Percentiles rank a stretch among this genome's conserved stretches.
Conservation (phyloP, 2,113 vertebrate genomes). For the Pagrus major region DNA sequence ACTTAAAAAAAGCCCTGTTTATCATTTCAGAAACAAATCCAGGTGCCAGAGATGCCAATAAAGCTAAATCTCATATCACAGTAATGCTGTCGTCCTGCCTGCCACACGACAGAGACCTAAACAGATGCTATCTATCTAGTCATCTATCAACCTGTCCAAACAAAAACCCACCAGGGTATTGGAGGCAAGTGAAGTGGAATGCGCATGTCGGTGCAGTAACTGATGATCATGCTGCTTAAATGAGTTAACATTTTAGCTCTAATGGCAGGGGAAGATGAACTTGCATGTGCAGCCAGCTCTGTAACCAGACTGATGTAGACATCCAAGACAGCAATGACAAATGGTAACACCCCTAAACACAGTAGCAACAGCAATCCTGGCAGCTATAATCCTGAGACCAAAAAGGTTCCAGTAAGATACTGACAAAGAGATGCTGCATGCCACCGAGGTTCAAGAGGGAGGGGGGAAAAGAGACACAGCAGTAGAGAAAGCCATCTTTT, state of each 20-base stretch:
- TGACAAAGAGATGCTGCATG: constrained; percentile 38
- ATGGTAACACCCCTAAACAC: constrained; percentile 46
- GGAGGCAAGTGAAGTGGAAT: constrained; percentile 66
- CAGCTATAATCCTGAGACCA: constrained; percentile 37
- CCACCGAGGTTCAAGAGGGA: not conserved
- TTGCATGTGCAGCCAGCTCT: constrained; percentile 49
- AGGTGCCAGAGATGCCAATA: constrained; percentile 20
- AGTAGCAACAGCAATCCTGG: constrained; percentile 37
- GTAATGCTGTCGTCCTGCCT: constrained; percentile 32
- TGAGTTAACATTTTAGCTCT: constrained; percentile 73
- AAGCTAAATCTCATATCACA: constrained; percentile 33
- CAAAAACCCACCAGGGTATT: constrained; percentile 59
- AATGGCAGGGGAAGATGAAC: constrained; percentile 70
- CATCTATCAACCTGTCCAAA: constrained; percentile 76
- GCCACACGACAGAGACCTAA: constrained; percentile 56
- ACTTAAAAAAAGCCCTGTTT: not conserved
- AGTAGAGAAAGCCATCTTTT: constrained; percentile 47
- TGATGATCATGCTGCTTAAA: constrained; percentile 74
- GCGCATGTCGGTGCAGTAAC: constrained; percentile 66
- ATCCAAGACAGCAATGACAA: constrained; percentile 57
- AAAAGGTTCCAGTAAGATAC: constrained; percentile 33
- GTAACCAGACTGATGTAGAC: constrained; percentile 58
- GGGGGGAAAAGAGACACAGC: not conserved
- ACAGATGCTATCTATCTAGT: constrained; percentile 69
- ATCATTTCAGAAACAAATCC: constrained; percentile 14